phyloP scores from a whole-genome alignment of 2,888 invertebrate genomes.

The Coenonympha arcania region DNA sequence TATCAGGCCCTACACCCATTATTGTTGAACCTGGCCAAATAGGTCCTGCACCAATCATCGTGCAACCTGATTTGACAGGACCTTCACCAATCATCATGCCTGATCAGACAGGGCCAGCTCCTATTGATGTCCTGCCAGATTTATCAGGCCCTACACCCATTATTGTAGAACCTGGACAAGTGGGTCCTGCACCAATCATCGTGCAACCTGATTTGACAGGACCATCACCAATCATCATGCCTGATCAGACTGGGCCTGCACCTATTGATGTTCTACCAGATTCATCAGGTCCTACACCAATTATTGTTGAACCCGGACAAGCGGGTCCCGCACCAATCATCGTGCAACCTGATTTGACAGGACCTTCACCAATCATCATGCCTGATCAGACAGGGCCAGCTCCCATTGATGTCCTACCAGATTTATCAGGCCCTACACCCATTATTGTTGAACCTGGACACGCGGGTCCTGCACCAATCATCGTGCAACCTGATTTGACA shows the following conservation, averaged over 20 bases:
- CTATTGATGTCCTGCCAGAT: constrained; percentile 15
- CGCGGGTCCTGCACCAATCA: background rate
- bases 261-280: constrained; percentile 15
- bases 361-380: too few species aligned
- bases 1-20: too few species aligned
- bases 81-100: too few species aligned
- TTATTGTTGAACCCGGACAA: background rate
- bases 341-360: too few species aligned
- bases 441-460: constrained; percentile 1
- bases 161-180: background rate
- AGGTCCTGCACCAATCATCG: too few species aligned
- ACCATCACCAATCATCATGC: constrained; percentile 6
- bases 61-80: background rate
- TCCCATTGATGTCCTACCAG: constrained; percentile 17
- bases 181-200: background rate
- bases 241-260: constrained; percentile 6
- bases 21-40: too few species aligned
- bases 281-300: background rate
- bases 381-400: background rate
- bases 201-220: background rate
- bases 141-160: background rate
- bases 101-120: background rate
- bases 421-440: background rate
- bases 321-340: too few species aligned
- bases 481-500: background rate